Conservation (phyloP, 37 sponge, comb jelly and placozoan species). For the Chondrosia reniformis region DNA sequence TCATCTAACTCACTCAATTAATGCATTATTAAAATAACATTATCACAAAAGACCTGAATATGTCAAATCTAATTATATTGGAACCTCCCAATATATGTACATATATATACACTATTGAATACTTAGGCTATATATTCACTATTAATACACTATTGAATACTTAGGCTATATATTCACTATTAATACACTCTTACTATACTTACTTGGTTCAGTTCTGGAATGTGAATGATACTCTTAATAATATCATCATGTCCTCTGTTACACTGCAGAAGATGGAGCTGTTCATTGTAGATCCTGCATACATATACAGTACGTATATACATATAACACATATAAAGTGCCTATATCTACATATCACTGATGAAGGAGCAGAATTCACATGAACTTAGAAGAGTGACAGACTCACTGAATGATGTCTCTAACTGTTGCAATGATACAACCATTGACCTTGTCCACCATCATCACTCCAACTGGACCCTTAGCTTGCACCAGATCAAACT, state of each 20-base stretch:
- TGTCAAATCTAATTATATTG: too few relatives aligned
- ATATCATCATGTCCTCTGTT: constrained; percentile 54
- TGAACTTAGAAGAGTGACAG: neutral
- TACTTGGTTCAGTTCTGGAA: constrained; percentile 72
- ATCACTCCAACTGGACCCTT: constrained; percentile 50
- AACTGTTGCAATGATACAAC: constrained; percentile 42
- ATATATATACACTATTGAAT: too few relatives aligned
- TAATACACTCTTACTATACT: too few relatives aligned
- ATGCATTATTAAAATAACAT: too few relatives aligned
- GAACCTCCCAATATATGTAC: too few relatives aligned
- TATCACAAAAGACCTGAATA: too few relatives aligned
- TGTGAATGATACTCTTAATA: constrained; percentile 45
- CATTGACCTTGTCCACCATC: constrained; percentile 53
- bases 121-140: too few relatives aligned
- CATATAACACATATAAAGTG: neutral
- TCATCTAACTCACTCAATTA: too few relatives aligned
- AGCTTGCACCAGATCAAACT: neutral
- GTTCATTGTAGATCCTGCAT: constrained; percentile 45
- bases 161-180: too few relatives aligned
- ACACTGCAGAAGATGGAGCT: constrained; percentile 41
- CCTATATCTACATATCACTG: neutral
- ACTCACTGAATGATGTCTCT: constrained; percentile 47
- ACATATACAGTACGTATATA: neutral
- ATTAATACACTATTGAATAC: too few relatives aligned
- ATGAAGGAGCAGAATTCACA: neutral